Evolutionary conservation across 2,797 vertebrate species (phyloP), one percentile per base, ranked within the genome.

Genomic region (Lycodopsis pacificus): DNA sequence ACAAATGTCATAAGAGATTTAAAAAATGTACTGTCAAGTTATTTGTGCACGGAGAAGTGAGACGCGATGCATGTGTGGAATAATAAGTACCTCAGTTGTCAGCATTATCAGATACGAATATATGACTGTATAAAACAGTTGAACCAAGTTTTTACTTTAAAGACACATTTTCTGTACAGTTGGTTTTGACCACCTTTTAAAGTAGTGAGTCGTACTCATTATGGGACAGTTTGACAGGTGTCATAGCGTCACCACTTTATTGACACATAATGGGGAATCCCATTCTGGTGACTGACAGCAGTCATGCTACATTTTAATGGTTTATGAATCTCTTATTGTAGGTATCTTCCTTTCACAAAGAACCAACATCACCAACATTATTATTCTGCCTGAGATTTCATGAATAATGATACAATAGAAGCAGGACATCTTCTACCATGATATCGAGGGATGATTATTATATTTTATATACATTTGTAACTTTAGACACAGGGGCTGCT

Each of bases 61-160:
- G 27, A 36, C 57, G 51, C 22, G 32, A 4, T 19, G 17, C n/a
- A 15, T 36, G 38, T 64, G 53, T 48, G 14, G 61, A 65, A 65
- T 30, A 71, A 40, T 53, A 74, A 80, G 57, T 48, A 8, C 7
- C 40, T 34, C 11, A 20, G 8, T 27, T 57, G 30, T 58, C 27
- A 62, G 76, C 36, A 44, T 61, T 25, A 72, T 72, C 49, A 38
- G 22, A 57, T 64, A 17, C 53, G 53, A 71, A 56, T 63, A 49
- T 61, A 34, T 66, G n/a, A 61, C 30, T 58, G 38, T 14, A 64
- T 64, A 19, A n/a, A 34, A 51, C 34, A 34, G 64, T 51, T 65
- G 5, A 8, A 40, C 36, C 0, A 40, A 15, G 36, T 40, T 20
- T 48, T 20, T 15, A 64, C 15, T 64, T 44, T 30, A 34, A 65